These are phyloP conservation scores for Pseudobourletiella spinata DNA, from an alignment of 1,140 invertebrate species.

Conservation along the genomic window DNA sequence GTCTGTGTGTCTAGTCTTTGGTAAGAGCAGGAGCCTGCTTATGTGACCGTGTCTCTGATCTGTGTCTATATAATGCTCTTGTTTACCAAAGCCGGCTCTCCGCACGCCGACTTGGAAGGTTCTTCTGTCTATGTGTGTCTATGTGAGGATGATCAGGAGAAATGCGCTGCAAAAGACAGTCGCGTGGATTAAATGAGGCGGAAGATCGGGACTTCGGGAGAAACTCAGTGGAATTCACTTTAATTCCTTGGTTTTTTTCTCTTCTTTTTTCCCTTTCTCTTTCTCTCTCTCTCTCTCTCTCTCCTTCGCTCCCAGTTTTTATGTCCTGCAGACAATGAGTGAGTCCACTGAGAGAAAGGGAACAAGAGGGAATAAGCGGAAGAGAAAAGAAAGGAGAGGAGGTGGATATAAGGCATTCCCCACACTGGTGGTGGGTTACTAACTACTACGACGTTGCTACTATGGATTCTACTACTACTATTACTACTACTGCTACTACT, in stretches of 20 bases:
- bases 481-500: no score
- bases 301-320: neutral
- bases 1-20: neutral
- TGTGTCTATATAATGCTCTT: neutral
- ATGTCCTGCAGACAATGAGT: slow-evolving; percentile 10
- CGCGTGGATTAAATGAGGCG: neutral
- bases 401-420: neutral
- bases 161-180: slow-evolving; percentile 8
- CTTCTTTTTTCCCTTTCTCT: neutral
- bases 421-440: no score
- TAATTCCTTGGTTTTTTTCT: slow-evolving; percentile 7
- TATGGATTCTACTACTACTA: no score
- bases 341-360: slow-evolving; percentile 1
- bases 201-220: slow-evolving; percentile 1
- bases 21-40: neutral
- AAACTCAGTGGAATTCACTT: slow-evolving; percentile 4
- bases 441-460: no score
- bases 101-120: neutral
- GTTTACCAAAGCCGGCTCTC: neutral
- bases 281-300: neutral
- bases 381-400: neutral
- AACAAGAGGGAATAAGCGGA: neutral
- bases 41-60: neutral
- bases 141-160: slow-evolving; percentile 10
- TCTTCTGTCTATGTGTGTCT: neutral